Evolutionary conservation across 2,113 vertebrate genomes (phyloP).

Genomic region (Noctilio leporinus): DNA sequence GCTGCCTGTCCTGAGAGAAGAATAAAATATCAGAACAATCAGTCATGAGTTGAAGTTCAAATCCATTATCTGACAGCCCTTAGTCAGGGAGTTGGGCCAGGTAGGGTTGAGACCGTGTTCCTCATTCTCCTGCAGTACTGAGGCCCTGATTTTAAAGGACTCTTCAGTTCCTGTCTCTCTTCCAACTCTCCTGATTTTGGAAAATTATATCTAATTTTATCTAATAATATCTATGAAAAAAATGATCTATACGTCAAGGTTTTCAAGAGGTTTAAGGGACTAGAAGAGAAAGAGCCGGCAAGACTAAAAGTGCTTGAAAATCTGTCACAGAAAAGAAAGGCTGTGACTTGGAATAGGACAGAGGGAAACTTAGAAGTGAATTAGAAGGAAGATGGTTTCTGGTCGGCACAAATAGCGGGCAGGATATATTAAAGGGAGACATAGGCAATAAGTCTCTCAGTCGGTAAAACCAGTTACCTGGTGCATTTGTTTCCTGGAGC

Average conservation of each 20-base stretch:
- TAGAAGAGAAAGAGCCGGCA: not conserved
- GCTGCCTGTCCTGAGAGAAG: not conserved
- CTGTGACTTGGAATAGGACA: not conserved
- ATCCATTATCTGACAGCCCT: not conserved
- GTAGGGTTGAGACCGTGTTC: fast-evolving
- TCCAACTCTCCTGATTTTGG: not conserved
- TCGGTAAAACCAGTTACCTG: not conserved
- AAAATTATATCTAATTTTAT: not conserved
- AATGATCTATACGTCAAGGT: not conserved
- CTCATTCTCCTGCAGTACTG: not conserved
- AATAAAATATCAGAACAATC: not conserved
- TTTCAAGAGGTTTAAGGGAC: not conserved
- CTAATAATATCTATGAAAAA: no score
- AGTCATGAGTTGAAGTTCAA: not conserved
- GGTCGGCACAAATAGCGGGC: not conserved
- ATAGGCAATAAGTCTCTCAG: not conserved
- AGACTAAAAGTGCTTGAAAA: not conserved
- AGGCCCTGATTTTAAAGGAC: not conserved
- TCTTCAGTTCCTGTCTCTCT: not conserved
- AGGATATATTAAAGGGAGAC: not conserved
- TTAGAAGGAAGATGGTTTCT: not conserved
- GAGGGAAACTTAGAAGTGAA: not conserved
- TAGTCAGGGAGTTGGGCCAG: not conserved
- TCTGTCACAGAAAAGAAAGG: not conserved
- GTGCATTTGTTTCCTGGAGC: not conserved